Percentiles rank a stretch among this genome's conserved stretches.
phyloP scores from a whole-genome alignment of 2,797 vertebrate genomes.

The Meda fulgida region DNA sequence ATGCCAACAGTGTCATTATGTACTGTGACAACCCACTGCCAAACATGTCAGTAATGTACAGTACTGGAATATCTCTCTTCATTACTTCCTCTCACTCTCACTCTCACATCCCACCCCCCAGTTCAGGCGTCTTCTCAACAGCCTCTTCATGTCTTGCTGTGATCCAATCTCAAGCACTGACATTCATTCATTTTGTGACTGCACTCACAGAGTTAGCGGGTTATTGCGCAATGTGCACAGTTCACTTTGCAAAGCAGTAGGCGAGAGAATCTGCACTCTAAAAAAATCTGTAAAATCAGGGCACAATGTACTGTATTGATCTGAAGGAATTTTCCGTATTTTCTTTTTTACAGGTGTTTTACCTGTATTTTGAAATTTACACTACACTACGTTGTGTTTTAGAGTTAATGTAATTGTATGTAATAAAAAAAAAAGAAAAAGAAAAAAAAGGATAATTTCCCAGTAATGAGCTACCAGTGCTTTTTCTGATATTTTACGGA shows the following conservation, averaged over 20 bases:
- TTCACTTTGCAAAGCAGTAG: constrained; percentile 19
- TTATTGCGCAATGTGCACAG: constrained; percentile 35
- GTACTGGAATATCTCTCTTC: constrained; percentile 42
- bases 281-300: too few relatives aligned
- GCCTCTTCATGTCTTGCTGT: constrained; percentile 56
- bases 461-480: too few relatives aligned
- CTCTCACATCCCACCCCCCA: constrained; percentile 29
- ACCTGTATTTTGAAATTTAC: too few relatives aligned
- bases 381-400: too few relatives aligned
- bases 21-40: constrained; percentile 55
- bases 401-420: too few relatives aligned
- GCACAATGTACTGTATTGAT: too few relatives aligned
- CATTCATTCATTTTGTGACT: constrained; percentile 50
- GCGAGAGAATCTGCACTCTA: not conserved
- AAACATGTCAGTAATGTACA: constrained; percentile 44
- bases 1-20: constrained; percentile 57
- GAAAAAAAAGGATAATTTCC: too few relatives aligned
- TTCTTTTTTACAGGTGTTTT: too few relatives aligned
- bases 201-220: constrained; percentile 31
- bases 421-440: too few relatives aligned
- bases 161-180: constrained; percentile 53
- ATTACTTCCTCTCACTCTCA: constrained; percentile 49
- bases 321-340: too few relatives aligned
- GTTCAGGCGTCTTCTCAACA: constrained; percentile 39
- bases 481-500: too few relatives aligned